Percentiles rank a stretch among this genome's conserved stretches.
Evolutionary conservation across 1,140 invertebrate species (phyloP).

Genomic region (Dendroctonus ponderosae): DNA sequence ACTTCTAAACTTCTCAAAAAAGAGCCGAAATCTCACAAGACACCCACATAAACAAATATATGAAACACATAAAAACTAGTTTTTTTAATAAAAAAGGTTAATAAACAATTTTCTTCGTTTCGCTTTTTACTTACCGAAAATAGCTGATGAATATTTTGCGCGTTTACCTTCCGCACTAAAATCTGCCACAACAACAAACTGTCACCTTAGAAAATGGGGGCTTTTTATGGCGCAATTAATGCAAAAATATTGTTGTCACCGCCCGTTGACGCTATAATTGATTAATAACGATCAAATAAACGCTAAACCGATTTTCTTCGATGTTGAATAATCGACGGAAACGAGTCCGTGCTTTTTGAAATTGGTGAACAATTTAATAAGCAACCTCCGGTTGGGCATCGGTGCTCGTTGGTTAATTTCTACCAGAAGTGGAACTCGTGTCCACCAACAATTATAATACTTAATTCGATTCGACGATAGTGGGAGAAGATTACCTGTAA

Average conservation of each 20-base stretch:
- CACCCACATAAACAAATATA: too few species aligned
- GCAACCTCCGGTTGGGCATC: not conserved
- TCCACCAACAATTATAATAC: too few species aligned
- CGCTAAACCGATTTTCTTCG: not conserved
- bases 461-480: too few species aligned
- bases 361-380: conserved; percentile 1
- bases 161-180: not conserved
- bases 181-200: not conserved
- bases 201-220: not conserved
- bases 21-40: too few species aligned
- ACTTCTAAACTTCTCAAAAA: too few species aligned
- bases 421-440: too few species aligned
- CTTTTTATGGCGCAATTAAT: not conserved
- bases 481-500: too few species aligned
- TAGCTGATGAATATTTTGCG: not conserved
- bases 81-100: not conserved
- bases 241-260: not conserved
- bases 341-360: not conserved
- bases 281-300: not conserved
- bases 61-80: too few species aligned
- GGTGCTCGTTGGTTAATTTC: conserved; percentile 19
- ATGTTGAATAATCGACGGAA: not conserved
- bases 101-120: not conserved
- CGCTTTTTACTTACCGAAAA: not conserved
- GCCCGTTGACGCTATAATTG: not conserved